Base-by-base conservation (phyloP, 2,113 vertebrate genomes). In the Gnathonemus longibarbis region DNA sequence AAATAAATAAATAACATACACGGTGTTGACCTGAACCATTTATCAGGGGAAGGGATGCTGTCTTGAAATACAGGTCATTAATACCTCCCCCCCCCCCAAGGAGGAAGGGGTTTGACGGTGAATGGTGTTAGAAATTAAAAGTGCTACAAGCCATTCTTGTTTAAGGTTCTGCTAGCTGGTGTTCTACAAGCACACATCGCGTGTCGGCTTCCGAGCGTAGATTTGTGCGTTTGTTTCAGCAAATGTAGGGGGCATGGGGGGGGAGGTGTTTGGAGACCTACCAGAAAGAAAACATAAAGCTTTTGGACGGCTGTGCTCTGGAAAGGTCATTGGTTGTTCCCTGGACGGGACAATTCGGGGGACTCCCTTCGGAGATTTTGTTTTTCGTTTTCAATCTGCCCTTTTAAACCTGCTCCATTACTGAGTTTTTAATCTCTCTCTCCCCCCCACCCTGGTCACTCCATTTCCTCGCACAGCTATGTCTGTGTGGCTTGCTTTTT, bases 1-100 rank as follows among this genome's bases (percentile, higher is more conserved):
- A 66, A 70, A 13, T 31, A 70, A 70, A 31, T 42, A 80, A 17
- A 17, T n/a, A 17, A 5, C 10, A 42, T 19, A 42, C 15, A 80
- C 6, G 6, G 74, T 35, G 31, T 42, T 42, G 35, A 80, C 31
- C 31, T 80, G 74, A 42, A 39, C 35, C 31, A 39, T 80, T 80
- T 80, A 17, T 80, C 31, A 80, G 74, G 74, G 31, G 74, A 42
- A 39, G 15, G 35, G 74, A 42, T 17, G 35, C 74, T 80, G 74
- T 80, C 35, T 80, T 80, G 35, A 80, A 80, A 80, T 80, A 42
- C 74, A 80, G 74, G 35, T 80, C 74, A 80, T 80, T 80, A 80
- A 80, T 80, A 13, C 66, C 62, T 0, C 39, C 39, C 39, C 39
- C 39, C 39, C 39, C 10, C 17, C 39, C 2, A n/a, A 39, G 74